Conservation (phyloP, 2,797 vertebrate genomes). For the Vespertilio murinus region DNA sequence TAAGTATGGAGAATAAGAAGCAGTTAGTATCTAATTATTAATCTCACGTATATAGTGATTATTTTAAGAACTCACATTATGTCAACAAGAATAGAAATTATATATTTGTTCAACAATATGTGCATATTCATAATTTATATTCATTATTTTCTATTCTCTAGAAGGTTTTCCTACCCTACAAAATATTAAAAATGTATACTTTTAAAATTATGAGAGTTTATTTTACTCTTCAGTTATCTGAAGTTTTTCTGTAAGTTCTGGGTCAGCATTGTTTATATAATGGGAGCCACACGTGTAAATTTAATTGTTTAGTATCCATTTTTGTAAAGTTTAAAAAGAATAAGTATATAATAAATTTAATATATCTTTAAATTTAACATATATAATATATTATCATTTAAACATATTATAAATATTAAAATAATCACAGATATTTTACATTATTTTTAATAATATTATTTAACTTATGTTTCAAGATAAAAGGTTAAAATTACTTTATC, state of each 20-base stretch:
- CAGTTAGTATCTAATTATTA: not conserved
- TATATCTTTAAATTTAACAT: not conserved
- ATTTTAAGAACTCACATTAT: not conserved
- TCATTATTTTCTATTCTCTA: not conserved
- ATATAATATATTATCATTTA: not conserved
- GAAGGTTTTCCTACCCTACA: not conserved
- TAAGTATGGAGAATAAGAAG: not conserved
- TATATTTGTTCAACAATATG: not conserved
- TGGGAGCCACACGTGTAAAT: not conserved
- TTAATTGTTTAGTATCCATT: not conserved
- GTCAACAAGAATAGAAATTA: not conserved
- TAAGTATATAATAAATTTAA: not conserved
- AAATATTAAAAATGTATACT: not conserved
- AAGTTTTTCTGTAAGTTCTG: not conserved
- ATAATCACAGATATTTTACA: not conserved
- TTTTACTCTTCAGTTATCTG: not conserved
- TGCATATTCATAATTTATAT: not conserved
- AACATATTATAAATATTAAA: not conserved
- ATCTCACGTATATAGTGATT: not conserved
- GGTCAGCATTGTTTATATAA: not conserved
- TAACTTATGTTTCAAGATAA: not conserved
- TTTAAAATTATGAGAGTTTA: not conserved
- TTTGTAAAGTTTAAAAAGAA: slow-evolving; percentile 18
- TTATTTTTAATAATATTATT: not conserved
- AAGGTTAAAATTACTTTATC: not conserved